These are phyloP conservation scores for Sciurus vulgaris DNA, from an alignment of 2,797 vertebrate genomes.

Conservation along the genomic window DNA sequence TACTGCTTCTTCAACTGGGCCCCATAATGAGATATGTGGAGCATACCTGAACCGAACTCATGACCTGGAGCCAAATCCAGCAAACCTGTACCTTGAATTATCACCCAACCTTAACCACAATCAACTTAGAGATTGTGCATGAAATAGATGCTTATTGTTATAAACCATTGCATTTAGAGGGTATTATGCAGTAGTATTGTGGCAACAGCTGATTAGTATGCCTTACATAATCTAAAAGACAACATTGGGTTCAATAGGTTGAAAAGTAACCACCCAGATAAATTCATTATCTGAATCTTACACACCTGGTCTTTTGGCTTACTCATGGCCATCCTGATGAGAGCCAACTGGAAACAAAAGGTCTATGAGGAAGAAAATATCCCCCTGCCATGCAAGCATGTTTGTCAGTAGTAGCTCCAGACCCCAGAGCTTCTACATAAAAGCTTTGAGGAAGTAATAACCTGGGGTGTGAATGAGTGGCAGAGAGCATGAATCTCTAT, in stretches of 20 bases:
- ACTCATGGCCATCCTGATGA: neutral
- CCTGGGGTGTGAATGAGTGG: neutral
- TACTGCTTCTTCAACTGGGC: neutral
- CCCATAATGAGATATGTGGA: neutral
- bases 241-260: slow-evolving; percentile 35
- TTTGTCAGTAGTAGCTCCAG: neutral
- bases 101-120: neutral
- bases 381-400: neutral
- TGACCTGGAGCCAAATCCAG: neutral
- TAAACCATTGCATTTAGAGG: neutral
- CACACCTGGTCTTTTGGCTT: slow-evolving; percentile 48
- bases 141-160: neutral
- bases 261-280: slow-evolving; percentile 62
- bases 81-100: neutral
- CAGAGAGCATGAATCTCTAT: slow-evolving; percentile 38
- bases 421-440: neutral
- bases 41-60: neutral
- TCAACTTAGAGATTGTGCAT: neutral
- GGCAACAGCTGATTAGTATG: slow-evolving; percentile 39
- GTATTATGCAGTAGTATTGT: neutral
- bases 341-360: slow-evolving; percentile 51
- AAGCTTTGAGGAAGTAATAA: neutral
- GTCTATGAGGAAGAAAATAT: slow-evolving; percentile 2
- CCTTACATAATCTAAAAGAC: neutral
- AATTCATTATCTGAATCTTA: slow-evolving; percentile 57